Base-by-base conservation (phyloP, 2,113 vertebrate species). In the Cyanocitta stelleri region DNA sequence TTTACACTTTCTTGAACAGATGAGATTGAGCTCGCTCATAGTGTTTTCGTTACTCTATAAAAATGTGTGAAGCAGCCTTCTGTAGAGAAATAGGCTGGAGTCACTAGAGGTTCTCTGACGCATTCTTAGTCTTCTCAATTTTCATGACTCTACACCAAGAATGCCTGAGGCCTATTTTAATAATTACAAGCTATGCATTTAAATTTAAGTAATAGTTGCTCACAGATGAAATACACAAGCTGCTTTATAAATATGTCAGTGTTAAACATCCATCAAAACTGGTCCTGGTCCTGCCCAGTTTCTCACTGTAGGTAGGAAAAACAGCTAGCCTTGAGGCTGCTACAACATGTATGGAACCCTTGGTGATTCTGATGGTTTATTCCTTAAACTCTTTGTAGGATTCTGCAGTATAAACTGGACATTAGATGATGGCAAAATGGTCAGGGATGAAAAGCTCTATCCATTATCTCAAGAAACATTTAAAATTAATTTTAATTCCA, bases 1-100 rank as follows among this genome's bases (percentile, higher is more conserved):
- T 94, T 96, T 92, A 87, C 69, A 84, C 93, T 37, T 90, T 67
- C 92, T 67, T 68, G 85, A 96, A 39, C 62, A 78, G 69, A 75
- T 72, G 76, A 95, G 68, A n/a, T 61, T 48, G 58, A 96, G 76
- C 30, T 87, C 89, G 72, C 74, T 91, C 54, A 71, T 43, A 33
- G 83, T 67, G 43, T 83, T 90, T 94, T 48, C 79, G 86, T 87
- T 95, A 87, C 63, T 85, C 67, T 43, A 13, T 88, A 73, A 62
- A 83, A 56, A 93, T 81, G 48, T 71, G 82, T 86, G 87, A 94
- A 93, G 52, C 68, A 93, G 82, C 51, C 32, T 89, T 86, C 88
- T 72, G 61, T 24, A 49, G 85, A 92, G 83, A 93, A 94, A 73
- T 73, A 80, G 84, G 85, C 79, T 62, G n/a, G 39, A 92, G 90